These are phyloP conservation scores for Leptopilina clavipes DNA, from an alignment of 1,140 invertebrate genomes.

Conservation along the genomic window DNA sequence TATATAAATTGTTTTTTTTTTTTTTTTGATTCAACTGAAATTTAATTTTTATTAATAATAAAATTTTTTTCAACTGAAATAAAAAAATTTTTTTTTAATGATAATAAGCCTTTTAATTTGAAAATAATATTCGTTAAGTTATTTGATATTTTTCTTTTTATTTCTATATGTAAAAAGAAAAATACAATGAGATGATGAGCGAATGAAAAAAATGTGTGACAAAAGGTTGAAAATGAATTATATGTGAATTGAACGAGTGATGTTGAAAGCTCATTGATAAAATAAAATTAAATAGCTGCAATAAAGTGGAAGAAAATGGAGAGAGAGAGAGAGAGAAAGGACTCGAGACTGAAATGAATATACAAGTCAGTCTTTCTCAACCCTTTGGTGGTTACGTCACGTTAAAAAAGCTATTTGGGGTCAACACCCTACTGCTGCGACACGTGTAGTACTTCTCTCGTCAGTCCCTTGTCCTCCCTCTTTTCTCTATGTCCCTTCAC, in stretches of 20 bases:
- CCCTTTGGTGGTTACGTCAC: conserved; percentile 74
- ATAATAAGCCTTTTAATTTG: no score
- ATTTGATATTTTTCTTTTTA: no score
- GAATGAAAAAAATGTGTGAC: no score
- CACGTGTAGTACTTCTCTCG: conserved; percentile 63
- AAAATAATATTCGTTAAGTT: no score
- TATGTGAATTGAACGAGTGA: no score
- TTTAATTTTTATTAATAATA: no score
- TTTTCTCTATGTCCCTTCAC: conserved; percentile 40
- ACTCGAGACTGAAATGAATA: conserved; percentile 28
- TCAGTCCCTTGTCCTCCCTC: conserved; percentile 55
- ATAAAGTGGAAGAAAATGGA: background rate
- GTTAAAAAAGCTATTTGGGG: conserved; percentile 72
- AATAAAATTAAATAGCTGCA: conserved; percentile 21
- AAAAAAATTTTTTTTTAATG: no score
- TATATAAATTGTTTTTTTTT: no score
- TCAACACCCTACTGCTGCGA: conserved; percentile 69
- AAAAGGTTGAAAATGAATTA: no score
- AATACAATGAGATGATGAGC: no score
- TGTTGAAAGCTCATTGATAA: background rate
- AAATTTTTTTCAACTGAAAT: no score
- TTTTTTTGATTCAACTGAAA: background rate
- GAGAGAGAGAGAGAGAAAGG: conserved; percentile 2
- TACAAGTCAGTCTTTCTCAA: conserved; percentile 63
- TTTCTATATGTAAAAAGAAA: no score